Conservation (phyloP, 2,888 invertebrate species). For the Helicoverpa assulta region DNA sequence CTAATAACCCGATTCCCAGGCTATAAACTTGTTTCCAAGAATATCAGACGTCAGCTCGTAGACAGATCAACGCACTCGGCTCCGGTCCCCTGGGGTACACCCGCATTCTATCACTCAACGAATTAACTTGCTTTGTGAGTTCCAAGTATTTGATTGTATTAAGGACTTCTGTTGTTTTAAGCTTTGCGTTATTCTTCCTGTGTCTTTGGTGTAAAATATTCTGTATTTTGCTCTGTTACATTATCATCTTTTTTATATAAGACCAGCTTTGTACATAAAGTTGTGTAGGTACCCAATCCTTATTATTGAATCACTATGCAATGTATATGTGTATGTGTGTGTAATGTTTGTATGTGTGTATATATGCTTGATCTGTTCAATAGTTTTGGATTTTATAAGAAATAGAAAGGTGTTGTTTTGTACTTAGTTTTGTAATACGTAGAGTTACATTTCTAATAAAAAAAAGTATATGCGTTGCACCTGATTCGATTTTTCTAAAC, state of each 20-base stretch:
- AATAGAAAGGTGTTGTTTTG: too few relatives aligned
- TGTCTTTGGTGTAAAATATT: background rate
- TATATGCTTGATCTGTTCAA: too few relatives aligned
- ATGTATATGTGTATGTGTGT: too few relatives aligned
- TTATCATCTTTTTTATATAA: too few relatives aligned
- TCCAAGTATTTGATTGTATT: slow-evolving; percentile 67
- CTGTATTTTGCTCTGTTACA: background rate
- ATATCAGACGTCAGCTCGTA: slow-evolving; percentile 50
- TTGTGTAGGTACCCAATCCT: too few relatives aligned
- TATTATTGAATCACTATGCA: too few relatives aligned
- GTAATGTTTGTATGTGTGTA: too few relatives aligned
- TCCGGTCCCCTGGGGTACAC: slow-evolving; percentile 49
- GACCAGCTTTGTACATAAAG: too few relatives aligned
- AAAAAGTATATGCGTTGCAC: background rate
- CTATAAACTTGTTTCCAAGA: slow-evolving; percentile 56
- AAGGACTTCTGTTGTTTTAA: slow-evolving; percentile 24
- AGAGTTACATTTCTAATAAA: background rate
- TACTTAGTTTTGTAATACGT: too few relatives aligned
- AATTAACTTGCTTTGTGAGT: slow-evolving; percentile 68
- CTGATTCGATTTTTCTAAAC: background rate
- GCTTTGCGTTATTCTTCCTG: slow-evolving; percentile 17
- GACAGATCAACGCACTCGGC: slow-evolving; percentile 62
- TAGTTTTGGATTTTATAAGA: too few relatives aligned
- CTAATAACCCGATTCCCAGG: slow-evolving; percentile 50
- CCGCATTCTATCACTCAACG: slow-evolving; percentile 70